These are phyloP conservation scores for Alectoris magna DNA, from an alignment of 2,797 vertebrate genomes.

Conservation along the genomic window DNA sequence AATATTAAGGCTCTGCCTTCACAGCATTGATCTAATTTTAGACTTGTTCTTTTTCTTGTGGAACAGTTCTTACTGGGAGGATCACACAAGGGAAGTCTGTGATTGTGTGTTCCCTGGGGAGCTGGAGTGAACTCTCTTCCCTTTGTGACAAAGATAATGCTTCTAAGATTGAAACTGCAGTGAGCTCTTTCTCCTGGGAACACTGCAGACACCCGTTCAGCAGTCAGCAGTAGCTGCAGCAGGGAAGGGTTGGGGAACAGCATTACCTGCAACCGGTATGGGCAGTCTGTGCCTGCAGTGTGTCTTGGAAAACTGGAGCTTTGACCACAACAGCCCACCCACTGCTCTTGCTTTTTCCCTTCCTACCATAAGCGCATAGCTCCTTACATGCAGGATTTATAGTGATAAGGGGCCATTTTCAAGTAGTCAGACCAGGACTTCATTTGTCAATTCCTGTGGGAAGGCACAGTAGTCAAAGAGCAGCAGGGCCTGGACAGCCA, in stretches of 20 bases:
- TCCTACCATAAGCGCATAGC: neutral
- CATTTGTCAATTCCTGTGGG: neutral
- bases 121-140: neutral
- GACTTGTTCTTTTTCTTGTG: neutral
- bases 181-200: neutral
- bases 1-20: neutral
- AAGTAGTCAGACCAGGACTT: neutral
- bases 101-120: neutral
- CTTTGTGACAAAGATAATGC: neutral
- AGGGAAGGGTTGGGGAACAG: neutral
- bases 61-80: neutral
- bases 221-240: neutral
- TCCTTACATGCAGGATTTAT: neutral
- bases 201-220: neutral
- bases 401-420: neutral
- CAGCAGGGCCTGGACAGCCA: neutral
- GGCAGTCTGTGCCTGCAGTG: neutral
- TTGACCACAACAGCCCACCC: neutral
- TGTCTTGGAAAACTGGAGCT: neutral
- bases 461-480: neutral
- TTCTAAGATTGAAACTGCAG: neutral
- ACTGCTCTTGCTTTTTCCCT: neutral
- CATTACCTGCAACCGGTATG: neutral
- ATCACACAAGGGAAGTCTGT: neutral
- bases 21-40: neutral